Evolutionary conservation across 2,797 vertebrate genomes (phyloP).

Genomic region (Natrix natrix): DNA sequence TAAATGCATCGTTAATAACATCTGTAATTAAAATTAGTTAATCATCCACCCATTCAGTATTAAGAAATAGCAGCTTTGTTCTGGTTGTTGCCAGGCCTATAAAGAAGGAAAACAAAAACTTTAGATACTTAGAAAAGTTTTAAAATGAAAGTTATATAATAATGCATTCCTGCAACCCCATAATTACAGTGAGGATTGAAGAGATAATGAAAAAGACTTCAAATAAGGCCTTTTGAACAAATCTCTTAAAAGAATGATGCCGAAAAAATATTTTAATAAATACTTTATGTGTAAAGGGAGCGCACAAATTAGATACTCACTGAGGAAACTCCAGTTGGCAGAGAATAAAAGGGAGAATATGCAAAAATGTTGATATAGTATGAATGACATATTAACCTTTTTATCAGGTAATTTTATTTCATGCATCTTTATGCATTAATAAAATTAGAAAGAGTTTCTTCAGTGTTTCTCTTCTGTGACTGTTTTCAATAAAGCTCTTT

Average conservation of each 20-base stretch:
- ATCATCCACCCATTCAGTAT: not conserved
- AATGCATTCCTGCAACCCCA: not conserved
- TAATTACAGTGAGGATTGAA: not conserved
- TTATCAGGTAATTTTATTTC: not conserved
- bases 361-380: not conserved
- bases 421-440: not conserved
- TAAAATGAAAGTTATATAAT: not conserved
- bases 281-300: not conserved
- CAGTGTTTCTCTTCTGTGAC: not conserved
- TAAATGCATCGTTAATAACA: not conserved
- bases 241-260: not conserved
- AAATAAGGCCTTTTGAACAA: not conserved
- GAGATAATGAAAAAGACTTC: not conserved
- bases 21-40: not conserved
- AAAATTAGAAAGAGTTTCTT: not conserved
- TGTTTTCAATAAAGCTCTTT: not conserved
- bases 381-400: not conserved
- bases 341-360: not conserved
- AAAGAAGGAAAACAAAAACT: not conserved
- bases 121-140: not conserved
- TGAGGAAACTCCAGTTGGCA: not conserved
- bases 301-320: not conserved
- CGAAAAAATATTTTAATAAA: not conserved
- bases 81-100: conserved; percentile 10
- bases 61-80: not conserved